Evolutionary conservation across 1,140 invertebrate genomes (phyloP).

Genomic region (Anthonomus grandis): DNA sequence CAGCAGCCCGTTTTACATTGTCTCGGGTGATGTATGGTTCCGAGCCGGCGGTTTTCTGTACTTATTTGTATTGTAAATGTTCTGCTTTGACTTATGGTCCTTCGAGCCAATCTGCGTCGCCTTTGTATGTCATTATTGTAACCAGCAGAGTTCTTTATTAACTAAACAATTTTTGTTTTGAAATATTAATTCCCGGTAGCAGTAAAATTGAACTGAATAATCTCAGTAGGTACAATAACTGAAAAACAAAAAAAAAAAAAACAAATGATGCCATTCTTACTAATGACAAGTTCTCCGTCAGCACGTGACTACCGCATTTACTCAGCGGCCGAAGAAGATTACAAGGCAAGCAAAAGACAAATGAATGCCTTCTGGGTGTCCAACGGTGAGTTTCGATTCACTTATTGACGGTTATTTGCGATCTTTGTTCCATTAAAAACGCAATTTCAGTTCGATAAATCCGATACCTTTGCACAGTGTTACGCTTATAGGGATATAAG

Average conservation of each 20-base stretch:
- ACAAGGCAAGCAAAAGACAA: slow-evolving; percentile 5
- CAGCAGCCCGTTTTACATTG: slow-evolving; percentile 18
- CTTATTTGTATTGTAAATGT: slow-evolving; percentile 33
- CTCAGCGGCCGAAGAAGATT: slow-evolving; percentile 4
- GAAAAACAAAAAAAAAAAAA: too few relatives aligned
- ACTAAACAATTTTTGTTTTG: too few relatives aligned
- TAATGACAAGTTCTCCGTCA: slow-evolving; percentile 7
- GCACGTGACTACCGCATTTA: slow-evolving; percentile 10
- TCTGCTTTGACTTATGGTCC: slow-evolving; percentile 26
- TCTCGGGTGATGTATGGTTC: slow-evolving; percentile 23
- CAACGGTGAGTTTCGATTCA: neutral
- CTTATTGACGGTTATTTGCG: slow-evolving; percentile 7
- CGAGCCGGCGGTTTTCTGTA: slow-evolving; percentile 23
- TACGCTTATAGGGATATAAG: too few relatives aligned
- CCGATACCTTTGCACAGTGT: neutral
- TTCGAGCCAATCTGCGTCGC: slow-evolving; percentile 13
- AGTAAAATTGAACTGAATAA: too few relatives aligned
- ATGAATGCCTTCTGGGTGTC: slow-evolving; percentile 12
- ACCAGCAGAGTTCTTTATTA: too few relatives aligned
- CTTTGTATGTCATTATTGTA: too few relatives aligned
- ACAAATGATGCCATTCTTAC: slow-evolving; percentile 4
- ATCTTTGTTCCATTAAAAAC: slow-evolving; percentile 5
- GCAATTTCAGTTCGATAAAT: slow-evolving; percentile 3
- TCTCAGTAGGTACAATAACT: too few relatives aligned
- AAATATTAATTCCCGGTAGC: too few relatives aligned